A percentile compares a stretch with the other conserved stretches of the same genome.
phyloP scores from a whole-genome alignment of 2,113 vertebrate species.

The Rostratula benghalensis region DNA sequence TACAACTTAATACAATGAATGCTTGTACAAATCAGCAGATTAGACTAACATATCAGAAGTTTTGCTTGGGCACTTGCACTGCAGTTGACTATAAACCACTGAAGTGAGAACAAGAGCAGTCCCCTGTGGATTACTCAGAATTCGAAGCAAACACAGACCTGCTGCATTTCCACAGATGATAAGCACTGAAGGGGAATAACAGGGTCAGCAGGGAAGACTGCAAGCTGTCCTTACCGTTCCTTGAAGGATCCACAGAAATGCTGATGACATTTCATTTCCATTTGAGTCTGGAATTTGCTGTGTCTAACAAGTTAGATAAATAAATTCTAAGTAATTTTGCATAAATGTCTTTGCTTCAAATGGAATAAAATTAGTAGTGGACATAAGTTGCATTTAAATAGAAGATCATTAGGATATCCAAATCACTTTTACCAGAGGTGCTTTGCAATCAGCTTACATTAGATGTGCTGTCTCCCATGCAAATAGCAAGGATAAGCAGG shows the following conservation, averaged over 20 bases:
- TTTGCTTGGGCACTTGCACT: neutral
- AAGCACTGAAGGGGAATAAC: neutral
- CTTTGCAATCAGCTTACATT: constrained; percentile 47
- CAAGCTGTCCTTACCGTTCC: neutral
- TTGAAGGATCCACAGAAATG: neutral
- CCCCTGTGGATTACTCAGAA: neutral
- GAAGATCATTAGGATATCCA: constrained; percentile 39
- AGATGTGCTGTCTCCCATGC: neutral
- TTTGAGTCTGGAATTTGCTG: neutral
- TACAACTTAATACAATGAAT: neutral
- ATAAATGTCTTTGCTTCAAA: constrained; percentile 9
- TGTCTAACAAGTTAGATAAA: neutral
- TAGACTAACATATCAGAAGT: neutral
- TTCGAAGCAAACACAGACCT: neutral
- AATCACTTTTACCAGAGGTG: constrained; percentile 42
- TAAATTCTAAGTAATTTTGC: neutral
- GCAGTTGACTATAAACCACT: neutral
- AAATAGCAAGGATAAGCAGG: constrained; percentile 52
- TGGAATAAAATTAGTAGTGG: neutral
- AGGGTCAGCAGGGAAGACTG: neutral
- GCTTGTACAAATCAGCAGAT: neutral
- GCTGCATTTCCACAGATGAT: neutral
- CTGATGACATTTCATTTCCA: neutral
- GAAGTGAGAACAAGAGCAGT: neutral
- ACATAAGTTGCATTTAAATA: constrained; percentile 27